Percentiles rank a stretch among this genome's conserved stretches.
Conservation (phyloP, 23 tunicate species). For the Diplosoma virens region DNA sequence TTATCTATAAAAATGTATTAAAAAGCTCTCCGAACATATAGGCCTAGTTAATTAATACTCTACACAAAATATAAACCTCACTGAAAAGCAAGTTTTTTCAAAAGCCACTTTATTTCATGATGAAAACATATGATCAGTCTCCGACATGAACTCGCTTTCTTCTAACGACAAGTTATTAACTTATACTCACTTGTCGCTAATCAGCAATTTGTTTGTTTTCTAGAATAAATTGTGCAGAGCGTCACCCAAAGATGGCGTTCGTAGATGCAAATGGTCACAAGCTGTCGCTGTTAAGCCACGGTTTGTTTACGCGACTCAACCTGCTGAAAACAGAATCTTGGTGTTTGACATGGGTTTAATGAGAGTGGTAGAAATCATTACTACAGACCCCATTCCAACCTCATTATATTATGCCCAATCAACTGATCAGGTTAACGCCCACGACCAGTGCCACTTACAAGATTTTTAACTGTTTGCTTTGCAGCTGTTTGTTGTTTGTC, state of each 20-base stretch:
- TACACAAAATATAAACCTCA: no score
- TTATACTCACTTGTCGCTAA: no score
- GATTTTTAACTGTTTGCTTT: background rate
- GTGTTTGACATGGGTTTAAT: slow-evolving; percentile 44
- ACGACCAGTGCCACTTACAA: no score
- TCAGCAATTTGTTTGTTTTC: no score
- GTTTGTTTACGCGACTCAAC: slow-evolving; percentile 69
- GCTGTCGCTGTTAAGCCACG: slow-evolving; percentile 54
- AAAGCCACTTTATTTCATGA: no score
- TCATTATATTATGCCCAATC: slow-evolving; percentile 49
- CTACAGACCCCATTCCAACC: slow-evolving; percentile 58
- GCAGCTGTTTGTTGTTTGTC: slow-evolving; percentile 53
- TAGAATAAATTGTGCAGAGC: slow-evolving; percentile 69
- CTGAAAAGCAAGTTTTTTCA: no score
- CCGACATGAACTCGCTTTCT: no score
- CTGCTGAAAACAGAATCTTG: slow-evolving; percentile 55
- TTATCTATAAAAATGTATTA: no score
- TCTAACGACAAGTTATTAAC: no score
- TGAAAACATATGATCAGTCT: no score
- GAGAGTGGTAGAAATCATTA: slow-evolving; percentile 65
- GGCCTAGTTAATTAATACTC: no score
- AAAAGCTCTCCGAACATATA: no score
- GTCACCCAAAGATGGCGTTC: slow-evolving; percentile 23
- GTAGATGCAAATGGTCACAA: slow-evolving; percentile 55
- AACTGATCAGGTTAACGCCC: slow-evolving; percentile 55